Base-by-base conservation (phyloP, 2,797 vertebrate species). In the Nannoperca australis region DNA sequence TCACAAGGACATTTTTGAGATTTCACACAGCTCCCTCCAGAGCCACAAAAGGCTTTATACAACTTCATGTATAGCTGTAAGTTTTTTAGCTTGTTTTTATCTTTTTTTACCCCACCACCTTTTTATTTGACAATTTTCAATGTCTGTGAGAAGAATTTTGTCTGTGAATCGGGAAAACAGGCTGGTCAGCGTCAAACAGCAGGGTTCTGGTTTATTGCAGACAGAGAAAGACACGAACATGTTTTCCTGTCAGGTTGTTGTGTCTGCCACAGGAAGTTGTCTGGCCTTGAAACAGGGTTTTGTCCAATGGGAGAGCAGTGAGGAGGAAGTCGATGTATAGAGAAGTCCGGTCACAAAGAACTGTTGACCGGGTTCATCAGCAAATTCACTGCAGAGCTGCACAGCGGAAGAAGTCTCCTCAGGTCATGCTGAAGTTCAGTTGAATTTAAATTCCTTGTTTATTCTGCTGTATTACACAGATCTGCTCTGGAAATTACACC, bases 221-320 rank as follows among this genome's bases (percentile, higher is more conserved):
- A 24, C 10, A 13, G 49, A 13, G 49, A 38, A 30, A 4, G 7
- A 5, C n/a, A n/a, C n/a, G n/a, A n/a, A n/a, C n/a, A n/a, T n/a
- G 59, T 61, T 77, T 81, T 73, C 62, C 70, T 72, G 50, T 13
- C 58, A 70, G 38, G 68, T 86, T 83, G 82, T 89, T 88, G 85
- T 87, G 80, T 81, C 86, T 88, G 78, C 82, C 30, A 64, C 66
- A 88, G 86, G 90, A 91, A 92, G 76, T 60, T 17, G 40, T 83
- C 58, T 65, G 79, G 69, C 88, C 89, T 88, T 92, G 85, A 82
- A 67, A 45, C 68, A 22, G 55, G 60, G 47, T 61, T 73, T 81
- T 47, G 40, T 69, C 71, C 71, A 78, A 62, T 63, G 47, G 67
- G 79, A 81, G 50, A 42, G 55, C 73, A 40, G 56, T 59, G 30